Base-by-base conservation (phyloP, 92 coral and sea anemone genomes). In the Hydrozoanthus gracilis region DNA sequence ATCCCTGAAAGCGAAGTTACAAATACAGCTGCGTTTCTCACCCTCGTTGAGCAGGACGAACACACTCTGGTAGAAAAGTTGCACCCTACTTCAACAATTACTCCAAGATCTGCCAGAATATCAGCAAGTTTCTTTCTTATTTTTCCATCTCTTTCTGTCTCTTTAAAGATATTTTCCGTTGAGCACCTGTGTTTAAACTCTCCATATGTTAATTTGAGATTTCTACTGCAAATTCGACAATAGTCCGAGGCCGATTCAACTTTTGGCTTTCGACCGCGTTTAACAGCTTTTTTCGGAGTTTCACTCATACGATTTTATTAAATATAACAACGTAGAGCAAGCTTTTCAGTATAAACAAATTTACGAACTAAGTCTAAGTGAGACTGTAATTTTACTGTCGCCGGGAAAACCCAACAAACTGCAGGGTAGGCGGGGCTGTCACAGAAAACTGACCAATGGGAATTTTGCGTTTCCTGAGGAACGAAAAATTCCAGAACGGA, bases 11-110 rank as follows among this genome's bases (percentile, higher is more conserved):
- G 82, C 47, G 65, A 51, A 76, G 60, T 17, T 15, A 76, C 82
- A 27, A 76, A 76, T 4, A n/a, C 82, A 76, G 82, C 82, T 76
- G 82, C 44, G 14, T 52, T 76, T 76, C 66, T 15, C 44, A 76
- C 66, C 64, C 45, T 76, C 45, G 64, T 76, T 17, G 65, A 51
- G 65, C 82, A 76, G 10, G 66, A 20, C 16, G 47, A 76, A 76
- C 82, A 76, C 9, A 46, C 82, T 51, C 65, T 76, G 6, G 8
- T n/a, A 12, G 82, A 51, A 76, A 76, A 17, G 44, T 52, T 20
- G 65, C 82, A 51, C 44, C 82, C 65, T 5, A 8, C 82, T 17
- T 52, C 82, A n/a, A 76, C 13, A 17, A 16, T 16, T 20, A n/a
- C 8, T 14, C 82, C 82, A 8, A 52, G 65, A 3, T 76, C 65